Evolutionary conservation across 2,888 invertebrate genomes (phyloP), one percentile per base, ranked within the genome.

Genomic region (Silvanus unidentatus): DNA sequence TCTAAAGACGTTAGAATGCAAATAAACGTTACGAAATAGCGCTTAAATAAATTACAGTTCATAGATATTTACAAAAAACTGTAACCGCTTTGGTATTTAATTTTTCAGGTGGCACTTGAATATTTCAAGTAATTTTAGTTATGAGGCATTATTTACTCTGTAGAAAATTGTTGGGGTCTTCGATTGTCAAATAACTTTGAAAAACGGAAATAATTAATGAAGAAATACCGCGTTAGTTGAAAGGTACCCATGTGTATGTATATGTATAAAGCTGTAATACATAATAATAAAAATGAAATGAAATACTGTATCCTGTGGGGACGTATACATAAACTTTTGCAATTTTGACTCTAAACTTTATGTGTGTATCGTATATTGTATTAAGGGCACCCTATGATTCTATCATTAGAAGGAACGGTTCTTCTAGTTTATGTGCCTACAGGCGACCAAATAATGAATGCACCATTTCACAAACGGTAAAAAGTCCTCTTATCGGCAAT

Each of bases 371-470:
- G n/a, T 62, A 62, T 59, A 55, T 63, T 63, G 57, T 63, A 56
- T 60, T 53, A 37, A 12, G 16, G 37, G 37, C 66, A 68, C 70
- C 70, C 69, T 60, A 69, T 69, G 68, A 71, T 66, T 69, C 65
- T 62, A 61, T 69, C 68, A 69, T 70, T 69, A 69, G 65, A 66
- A 64, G 62, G 63, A 65, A 59, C 63, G 65, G 54, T 59, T 53
- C 54, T 46, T 39, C 42, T 42, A 40, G 13, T 48, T 48, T 54
- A 45, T 56, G 43, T 45, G 46, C 49, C 45, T 52, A 42, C 56
- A 59, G 52, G 44, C 57, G 57, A 40, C 49, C 58, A 55, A 47
- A 43, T 40, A 36, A 47, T 13, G 35, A 55, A 48, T 40, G 45
- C 43, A 47, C 49, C 38, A 29, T 44, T 11, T 34, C 4, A 37